Evolutionary conservation across 1,140 invertebrate genomes (phyloP), one percentile per base, ranked within the genome.

Genomic region (Drosophila oshimai): DNA sequence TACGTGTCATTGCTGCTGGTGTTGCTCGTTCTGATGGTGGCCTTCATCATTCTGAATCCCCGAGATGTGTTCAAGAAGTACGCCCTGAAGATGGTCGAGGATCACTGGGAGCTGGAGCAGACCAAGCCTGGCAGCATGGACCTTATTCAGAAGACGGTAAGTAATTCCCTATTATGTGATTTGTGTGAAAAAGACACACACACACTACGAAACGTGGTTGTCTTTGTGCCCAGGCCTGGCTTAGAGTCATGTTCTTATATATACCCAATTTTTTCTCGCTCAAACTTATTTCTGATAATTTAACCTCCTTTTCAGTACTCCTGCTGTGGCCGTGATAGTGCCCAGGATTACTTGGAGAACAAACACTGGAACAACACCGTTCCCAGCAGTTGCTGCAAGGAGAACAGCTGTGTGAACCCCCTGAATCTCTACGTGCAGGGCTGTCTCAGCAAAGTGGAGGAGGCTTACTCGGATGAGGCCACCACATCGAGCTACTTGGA

Each of bases 251-350:
- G n/a, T n/a, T n/a, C n/a, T n/a, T n/a, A n/a, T n/a, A n/a, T n/a
- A n/a, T n/a, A n/a, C n/a, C n/a, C n/a, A n/a, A n/a, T n/a, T n/a
- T n/a, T n/a, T n/a, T n/a, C n/a, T n/a, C n/a, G n/a, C n/a, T n/a
- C n/a, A n/a, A n/a, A n/a, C n/a, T n/a, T n/a, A n/a, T n/a, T n/a
- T n/a, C n/a, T n/a, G n/a, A n/a, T n/a, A n/a, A n/a, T n/a, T n/a
- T n/a, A n/a, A 26, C n/a, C n/a, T 3, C 22, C 20, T 28, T 91
- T 92, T 6, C 69, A 95, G 94, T 90, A 93, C 17, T 9, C 91
- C n/a, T 95, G 95, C 73, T 95, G 95, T 84, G 95, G 95, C n/a
- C 89, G 93, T 26, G 69, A 91, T 5, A 80, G 90, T 13, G 71
- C 91, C 0, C 20, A 55, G 0, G 93, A 94, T 68, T 94, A 92